These are phyloP conservation scores for Agelas oroides DNA, from an alignment of 37 sponge, comb jelly and placozoan genomes.

Conservation along the genomic window DNA sequence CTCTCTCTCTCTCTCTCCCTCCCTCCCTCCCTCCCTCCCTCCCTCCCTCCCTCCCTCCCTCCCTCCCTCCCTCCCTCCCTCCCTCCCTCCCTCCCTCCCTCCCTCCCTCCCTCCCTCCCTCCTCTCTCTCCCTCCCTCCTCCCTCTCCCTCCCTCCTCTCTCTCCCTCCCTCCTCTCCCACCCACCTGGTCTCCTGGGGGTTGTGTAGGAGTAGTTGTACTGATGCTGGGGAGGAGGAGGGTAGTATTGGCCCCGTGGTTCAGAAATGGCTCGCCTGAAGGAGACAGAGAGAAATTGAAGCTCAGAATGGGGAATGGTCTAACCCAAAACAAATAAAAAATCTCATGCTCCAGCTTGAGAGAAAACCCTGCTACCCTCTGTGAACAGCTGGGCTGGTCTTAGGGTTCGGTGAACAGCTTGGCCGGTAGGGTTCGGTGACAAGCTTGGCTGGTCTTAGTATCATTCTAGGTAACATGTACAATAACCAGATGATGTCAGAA, in stretches of 20 bases:
- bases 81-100: neutral
- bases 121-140: neutral
- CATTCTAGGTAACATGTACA: no score
- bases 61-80: neutral
- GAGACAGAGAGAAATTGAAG: neutral
- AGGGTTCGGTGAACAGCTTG: no score
- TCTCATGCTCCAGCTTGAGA: no score
- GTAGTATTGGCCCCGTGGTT: neutral
- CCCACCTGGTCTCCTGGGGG: conserved; percentile 5
- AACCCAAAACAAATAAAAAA: no score
- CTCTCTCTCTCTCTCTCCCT: no score
- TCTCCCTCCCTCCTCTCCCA: conserved; percentile 4
- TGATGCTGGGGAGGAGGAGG: neutral
- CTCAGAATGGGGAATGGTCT: neutral
- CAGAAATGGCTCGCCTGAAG: neutral
- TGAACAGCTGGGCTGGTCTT: no score
- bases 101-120: neutral
- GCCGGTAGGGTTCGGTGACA: no score
- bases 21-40: neutral
- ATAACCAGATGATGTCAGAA: no score
- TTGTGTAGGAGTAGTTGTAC: neutral
- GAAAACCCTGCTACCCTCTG: no score
- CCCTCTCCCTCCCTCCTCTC: neutral
- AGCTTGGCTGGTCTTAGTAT: no score
- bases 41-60: neutral